phyloP scores from a whole-genome alignment of 1,140 invertebrate species.

The Pemphigus obesinymphae region DNA sequence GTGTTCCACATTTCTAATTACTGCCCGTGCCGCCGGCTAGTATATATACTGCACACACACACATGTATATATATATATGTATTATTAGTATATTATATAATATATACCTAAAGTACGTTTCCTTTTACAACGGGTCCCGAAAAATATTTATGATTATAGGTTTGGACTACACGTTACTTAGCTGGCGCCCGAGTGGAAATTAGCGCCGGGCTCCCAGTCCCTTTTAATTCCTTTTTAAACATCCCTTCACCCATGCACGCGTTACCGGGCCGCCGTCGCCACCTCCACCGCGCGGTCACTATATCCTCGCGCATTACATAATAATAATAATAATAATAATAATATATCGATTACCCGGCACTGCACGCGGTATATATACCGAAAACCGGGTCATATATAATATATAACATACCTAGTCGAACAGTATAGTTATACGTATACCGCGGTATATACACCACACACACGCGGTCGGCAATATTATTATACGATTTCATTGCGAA shows the following conservation, averaged over 20 bases:
- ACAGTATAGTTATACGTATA: neutral
- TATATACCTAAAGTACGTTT: neutral
- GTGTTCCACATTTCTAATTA: conserved; percentile 40
- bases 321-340: neutral
- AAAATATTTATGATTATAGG: conserved; percentile 36
- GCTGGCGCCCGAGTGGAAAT: conserved; percentile 33
- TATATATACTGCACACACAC: neutral
- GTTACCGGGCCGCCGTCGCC: neutral
- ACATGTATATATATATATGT: no score
- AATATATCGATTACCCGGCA: neutral
- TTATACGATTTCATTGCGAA: conserved; percentile 15
- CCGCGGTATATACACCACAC: neutral
- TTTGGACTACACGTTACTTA: conserved; percentile 26
- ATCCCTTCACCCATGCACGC: neutral
- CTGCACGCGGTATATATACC: neutral
- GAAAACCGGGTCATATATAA: neutral
- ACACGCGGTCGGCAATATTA: neutral
- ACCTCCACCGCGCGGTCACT: neutral
- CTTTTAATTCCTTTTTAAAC: conserved; percentile 30
- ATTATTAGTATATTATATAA: no score
- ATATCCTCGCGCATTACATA: neutral
- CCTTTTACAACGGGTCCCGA: conserved; percentile 1
- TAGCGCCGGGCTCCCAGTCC: neutral
- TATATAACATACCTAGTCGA: no score
- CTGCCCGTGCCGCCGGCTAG: neutral